Conservation (phyloP, 2,797 vertebrate genomes). For the Selene dorsalis region DNA sequence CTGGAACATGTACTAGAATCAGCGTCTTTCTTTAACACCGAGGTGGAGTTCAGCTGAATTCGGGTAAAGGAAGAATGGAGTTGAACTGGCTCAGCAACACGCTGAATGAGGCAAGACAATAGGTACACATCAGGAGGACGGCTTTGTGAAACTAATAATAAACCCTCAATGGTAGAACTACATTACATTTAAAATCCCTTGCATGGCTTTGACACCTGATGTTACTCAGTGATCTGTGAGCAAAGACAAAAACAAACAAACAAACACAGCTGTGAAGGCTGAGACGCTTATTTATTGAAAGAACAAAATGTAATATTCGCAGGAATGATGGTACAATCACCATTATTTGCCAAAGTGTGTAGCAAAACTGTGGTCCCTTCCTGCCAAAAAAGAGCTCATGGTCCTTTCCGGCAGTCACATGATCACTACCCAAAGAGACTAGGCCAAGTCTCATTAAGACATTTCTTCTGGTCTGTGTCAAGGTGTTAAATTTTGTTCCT, state of each 20-base stretch:
- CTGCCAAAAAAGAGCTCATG: slow-evolving; percentile 30
- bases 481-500: slow-evolving; percentile 8
- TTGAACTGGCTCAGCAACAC: slow-evolving; percentile 70
- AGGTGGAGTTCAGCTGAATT: slow-evolving; percentile 23
- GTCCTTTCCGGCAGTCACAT: slow-evolving; percentile 33
- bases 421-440: slow-evolving; percentile 17
- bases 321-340: slow-evolving; percentile 58
- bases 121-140: background rate
- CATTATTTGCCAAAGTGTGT: background rate
- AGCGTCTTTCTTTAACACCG: rapidly evolving
- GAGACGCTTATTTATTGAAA: slow-evolving; percentile 63
- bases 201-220: background rate
- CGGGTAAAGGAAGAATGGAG: slow-evolving; percentile 59
- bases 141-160: background rate
- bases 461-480: background rate
- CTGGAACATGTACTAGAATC: background rate
- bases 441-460: slow-evolving; percentile 1
- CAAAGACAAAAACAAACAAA: background rate
- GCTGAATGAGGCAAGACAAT: background rate
- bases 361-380: slow-evolving; percentile 25
- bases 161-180: background rate
- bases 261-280: background rate
- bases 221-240: too few species aligned
- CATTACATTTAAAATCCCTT: background rate
- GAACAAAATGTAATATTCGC: slow-evolving; percentile 17